Percentiles rank a stretch among this genome's conserved stretches.
These are phyloP conservation scores for Tadarida brasiliensis DNA, from an alignment of 2,797 vertebrate species.

Conservation along the genomic window DNA sequence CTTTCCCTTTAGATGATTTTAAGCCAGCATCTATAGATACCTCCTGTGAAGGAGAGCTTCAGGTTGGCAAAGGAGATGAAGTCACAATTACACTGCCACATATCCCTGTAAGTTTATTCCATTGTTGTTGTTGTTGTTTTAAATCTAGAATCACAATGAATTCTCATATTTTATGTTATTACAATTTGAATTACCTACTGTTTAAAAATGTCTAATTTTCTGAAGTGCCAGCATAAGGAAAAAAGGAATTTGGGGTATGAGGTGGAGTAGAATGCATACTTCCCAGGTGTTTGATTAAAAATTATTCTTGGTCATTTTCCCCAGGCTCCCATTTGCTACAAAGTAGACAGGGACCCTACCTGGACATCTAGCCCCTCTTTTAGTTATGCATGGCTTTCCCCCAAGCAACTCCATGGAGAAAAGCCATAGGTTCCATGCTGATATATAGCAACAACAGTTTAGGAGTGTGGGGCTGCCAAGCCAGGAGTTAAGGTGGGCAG, in stretches of 20 bases:
- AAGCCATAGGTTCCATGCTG: not conserved
- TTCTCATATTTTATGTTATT: not conserved
- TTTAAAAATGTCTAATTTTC: constrained; percentile 42
- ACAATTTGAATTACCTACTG: not conserved
- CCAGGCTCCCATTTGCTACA: not conserved
- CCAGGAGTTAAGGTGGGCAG: not conserved
- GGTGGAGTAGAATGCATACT: not conserved
- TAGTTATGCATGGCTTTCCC: not conserved
- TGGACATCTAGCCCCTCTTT: not conserved
- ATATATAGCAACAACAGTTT: not conserved
- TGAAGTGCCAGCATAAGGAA: not conserved
- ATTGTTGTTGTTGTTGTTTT: not conserved
- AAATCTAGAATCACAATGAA: not conserved
- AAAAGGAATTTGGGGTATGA: not conserved
- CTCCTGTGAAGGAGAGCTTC: constrained; percentile 97
- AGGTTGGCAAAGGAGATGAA: constrained; percentile 99
- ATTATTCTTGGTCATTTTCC: not conserved
- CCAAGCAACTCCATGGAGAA: not conserved
- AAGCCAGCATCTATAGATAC: constrained; percentile 99
- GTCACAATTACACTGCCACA: constrained; percentile 99
- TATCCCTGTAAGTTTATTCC: constrained; percentile 92
- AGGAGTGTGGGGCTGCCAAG: not conserved
- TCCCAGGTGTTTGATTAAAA: constrained; percentile 8
- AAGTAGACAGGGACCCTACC: not conserved
- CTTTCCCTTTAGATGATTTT: constrained; percentile 94